Evolutionary conservation across 2,797 vertebrate species (phyloP).

Genomic region (Artibeus lituratus): DNA sequence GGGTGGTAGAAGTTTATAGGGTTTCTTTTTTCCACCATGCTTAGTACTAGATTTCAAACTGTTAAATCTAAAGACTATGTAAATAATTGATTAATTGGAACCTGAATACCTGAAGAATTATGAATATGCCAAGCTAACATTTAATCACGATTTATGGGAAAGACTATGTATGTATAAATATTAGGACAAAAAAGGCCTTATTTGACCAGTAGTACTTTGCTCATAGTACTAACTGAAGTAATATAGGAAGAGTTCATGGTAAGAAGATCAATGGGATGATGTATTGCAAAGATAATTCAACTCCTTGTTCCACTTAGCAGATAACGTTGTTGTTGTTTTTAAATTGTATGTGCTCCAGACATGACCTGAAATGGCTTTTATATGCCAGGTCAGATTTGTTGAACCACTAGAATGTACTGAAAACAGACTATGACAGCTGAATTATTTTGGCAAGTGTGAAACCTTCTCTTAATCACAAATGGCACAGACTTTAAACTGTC

Average conservation of each 20-base stretch:
- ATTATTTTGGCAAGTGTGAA: neutral
- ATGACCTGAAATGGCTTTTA: neutral
- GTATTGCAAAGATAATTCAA: constrained; percentile 64
- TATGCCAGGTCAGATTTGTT: neutral
- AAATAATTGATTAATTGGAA: constrained; percentile 32
- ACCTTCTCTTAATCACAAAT: neutral
- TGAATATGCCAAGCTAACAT: neutral
- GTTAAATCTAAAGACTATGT: constrained; percentile 23
- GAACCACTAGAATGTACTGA: neutral
- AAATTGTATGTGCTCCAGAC: neutral
- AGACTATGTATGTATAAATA: neutral
- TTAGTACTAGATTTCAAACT: constrained; percentile 24
- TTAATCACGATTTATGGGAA: constrained; percentile 44
- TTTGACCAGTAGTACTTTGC: constrained; percentile 69
- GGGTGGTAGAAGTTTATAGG: neutral
- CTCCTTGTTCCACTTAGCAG: constrained; percentile 50
- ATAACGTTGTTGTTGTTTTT: neutral
- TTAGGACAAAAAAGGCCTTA: constrained; percentile 61
- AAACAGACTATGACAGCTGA: neutral
- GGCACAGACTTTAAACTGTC: neutral
- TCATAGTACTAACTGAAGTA: constrained; percentile 72
- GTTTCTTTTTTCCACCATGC: neutral
- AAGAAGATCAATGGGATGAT: constrained; percentile 67
- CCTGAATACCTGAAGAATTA: constrained; percentile 31
- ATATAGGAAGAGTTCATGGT: constrained; percentile 28